Conservation (phyloP, 2,888 invertebrate species). For the Mythimna loreyi region DNA sequence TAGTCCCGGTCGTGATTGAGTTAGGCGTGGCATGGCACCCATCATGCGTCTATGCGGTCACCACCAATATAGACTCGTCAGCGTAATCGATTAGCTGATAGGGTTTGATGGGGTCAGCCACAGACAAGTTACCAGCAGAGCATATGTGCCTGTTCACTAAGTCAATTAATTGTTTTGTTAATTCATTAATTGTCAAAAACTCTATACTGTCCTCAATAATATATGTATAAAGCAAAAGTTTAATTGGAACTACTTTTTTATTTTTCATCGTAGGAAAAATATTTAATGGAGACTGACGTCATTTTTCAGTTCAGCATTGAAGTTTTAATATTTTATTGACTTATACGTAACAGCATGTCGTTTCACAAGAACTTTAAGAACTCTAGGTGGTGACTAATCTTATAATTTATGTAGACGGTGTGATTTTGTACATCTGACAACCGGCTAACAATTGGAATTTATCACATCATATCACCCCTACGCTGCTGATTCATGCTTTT, state of each 20-base stretch:
- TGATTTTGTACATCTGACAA: conserved; percentile 61
- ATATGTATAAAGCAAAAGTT: not conserved
- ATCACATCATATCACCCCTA: conserved; percentile 22
- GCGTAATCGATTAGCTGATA: conserved; percentile 73
- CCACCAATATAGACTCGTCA: conserved; percentile 73
- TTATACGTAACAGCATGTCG: conserved; percentile 52
- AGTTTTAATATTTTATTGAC: conserved; percentile 44
- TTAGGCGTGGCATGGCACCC: conserved; percentile 85
- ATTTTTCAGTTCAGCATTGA: conserved; percentile 23
- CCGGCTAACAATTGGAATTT: conserved; percentile 46
- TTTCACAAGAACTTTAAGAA: conserved; percentile 66
- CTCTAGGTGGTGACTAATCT: conserved; percentile 60
- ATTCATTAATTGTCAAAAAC: conserved; percentile 5
- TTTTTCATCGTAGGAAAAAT: conserved; percentile 6
- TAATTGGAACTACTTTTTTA: conserved; percentile 8
- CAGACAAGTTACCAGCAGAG: conserved; percentile 60
- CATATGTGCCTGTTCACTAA: conserved; percentile 20
- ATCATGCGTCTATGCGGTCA: conserved; percentile 79
- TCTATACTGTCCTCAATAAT: not conserved
- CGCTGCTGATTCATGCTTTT: conserved; percentile 36
- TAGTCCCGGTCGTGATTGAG: conserved; percentile 82
- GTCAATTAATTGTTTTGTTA: conserved; percentile 24
- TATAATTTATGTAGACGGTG: conserved; percentile 61
- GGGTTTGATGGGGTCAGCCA: conserved; percentile 67
- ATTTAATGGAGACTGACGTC: conserved; percentile 15